Conservation (phyloP, 2,113 vertebrate genomes). For the Hydropotes inermis region DNA sequence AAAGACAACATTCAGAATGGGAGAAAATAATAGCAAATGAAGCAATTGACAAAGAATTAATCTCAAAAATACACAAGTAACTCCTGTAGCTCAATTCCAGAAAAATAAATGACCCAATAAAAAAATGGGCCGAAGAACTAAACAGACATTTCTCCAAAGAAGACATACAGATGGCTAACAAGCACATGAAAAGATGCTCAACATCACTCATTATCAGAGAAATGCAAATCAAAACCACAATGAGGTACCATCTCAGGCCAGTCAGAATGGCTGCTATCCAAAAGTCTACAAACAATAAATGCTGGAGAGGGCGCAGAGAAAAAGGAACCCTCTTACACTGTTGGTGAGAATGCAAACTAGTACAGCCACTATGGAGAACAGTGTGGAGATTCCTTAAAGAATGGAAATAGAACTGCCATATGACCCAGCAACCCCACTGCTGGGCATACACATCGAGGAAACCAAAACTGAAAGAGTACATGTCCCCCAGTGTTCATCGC, state of each 20-base stretch:
- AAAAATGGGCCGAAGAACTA: background rate
- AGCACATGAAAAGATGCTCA: background rate
- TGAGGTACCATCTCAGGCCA: background rate
- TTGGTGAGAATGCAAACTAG: background rate
- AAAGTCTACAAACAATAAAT: background rate
- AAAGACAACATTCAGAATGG: background rate
- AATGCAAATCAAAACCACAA: background rate
- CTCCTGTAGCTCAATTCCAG: background rate
- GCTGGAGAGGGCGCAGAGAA: background rate
- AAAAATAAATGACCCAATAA: background rate
- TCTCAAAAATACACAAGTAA: background rate
- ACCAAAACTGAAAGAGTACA: background rate
- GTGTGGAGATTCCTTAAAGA: background rate
- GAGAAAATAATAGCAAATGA: background rate
- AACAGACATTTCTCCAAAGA: background rate
- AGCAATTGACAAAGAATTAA: background rate
- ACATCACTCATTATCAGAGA: background rate
- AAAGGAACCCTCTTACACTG: background rate
- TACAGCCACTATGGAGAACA: background rate
- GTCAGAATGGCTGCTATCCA: background rate
- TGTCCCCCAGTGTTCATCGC: background rate
- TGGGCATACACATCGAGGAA: background rate
- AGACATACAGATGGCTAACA: background rate
- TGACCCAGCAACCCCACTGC: background rate
- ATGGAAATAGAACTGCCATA: background rate